Percentiles rank a stretch among this genome's conserved stretches.
Conservation (phyloP, 1,140 invertebrate genomes). For the Formica selysi region DNA sequence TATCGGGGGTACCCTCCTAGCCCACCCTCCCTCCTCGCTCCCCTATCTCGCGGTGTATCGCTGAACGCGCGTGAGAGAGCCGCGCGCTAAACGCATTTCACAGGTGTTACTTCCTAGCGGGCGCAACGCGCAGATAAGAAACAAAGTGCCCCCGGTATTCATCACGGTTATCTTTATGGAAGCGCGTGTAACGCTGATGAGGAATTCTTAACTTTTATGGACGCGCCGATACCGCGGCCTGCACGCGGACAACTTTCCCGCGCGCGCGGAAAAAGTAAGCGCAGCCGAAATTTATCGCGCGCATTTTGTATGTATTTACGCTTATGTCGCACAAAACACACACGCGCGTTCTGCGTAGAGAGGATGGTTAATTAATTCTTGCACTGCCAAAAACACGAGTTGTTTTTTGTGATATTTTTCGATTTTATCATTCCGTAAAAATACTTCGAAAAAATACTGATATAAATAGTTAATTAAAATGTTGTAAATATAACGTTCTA, state of each 20-base stretch:
- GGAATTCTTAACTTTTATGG: constrained; percentile 68
- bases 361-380: not conserved
- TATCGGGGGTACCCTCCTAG: constrained; percentile 15
- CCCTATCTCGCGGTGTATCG: constrained; percentile 68
- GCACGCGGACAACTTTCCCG: constrained; percentile 35
- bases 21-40: not conserved
- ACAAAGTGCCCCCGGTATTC: constrained; percentile 59
- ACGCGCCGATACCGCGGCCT: constrained; percentile 21
- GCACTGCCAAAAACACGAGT: not conserved
- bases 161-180: constrained; percentile 69
- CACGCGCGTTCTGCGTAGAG: not conserved
- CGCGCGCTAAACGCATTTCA: constrained; percentile 66
- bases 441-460: constrained; percentile 11
- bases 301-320: not conserved
- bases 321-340: not conserved
- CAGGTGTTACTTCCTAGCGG: constrained; percentile 73
- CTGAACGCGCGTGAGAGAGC: constrained; percentile 36
- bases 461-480: not conserved
- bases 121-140: constrained; percentile 61
- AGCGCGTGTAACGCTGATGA: constrained; percentile 61
- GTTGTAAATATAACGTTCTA: not conserved
- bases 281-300: constrained; percentile 23
- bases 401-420: not conserved
- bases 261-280: not conserved
- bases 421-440: not conserved